phyloP scores from a whole-genome alignment of 2,113 vertebrate species.

The Actinemys pallida region DNA sequence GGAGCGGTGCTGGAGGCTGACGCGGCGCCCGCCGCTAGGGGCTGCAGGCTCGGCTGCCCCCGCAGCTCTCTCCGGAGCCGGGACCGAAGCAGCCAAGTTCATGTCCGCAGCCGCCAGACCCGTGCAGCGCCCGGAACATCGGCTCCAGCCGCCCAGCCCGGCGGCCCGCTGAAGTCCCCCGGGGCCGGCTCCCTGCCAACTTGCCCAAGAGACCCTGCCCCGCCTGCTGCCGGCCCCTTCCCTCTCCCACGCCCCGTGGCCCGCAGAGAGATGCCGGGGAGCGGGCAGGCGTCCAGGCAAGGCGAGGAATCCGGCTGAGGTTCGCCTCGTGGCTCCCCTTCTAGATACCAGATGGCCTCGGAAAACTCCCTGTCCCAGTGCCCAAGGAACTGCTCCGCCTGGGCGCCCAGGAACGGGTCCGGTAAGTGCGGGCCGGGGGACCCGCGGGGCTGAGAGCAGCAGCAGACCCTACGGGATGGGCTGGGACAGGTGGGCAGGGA shows the following conservation, averaged over 20 bases:
- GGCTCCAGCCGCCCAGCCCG: accelerated
- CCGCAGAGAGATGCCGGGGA: not conserved
- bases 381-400: slow-evolving; percentile 54
- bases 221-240: too few species aligned
- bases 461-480: too few species aligned
- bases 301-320: not conserved
- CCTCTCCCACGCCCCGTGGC: too few species aligned
- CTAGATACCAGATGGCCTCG: slow-evolving; percentile 49
- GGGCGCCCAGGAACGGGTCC: slow-evolving; percentile 59
- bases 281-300: not conserved
- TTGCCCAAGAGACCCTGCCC: not conserved
- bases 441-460: not conserved
- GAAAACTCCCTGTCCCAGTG: slow-evolving; percentile 6
- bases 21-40: not conserved
- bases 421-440: slow-evolving; percentile 35
- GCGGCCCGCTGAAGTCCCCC: accelerated
- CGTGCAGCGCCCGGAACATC: not conserved
- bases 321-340: not conserved
- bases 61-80: too few species aligned
- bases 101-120: not conserved
- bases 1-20: not conserved
- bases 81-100: too few species aligned
- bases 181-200: not conserved
- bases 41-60: not conserved
- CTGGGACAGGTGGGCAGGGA: too few species aligned